Conservation (phyloP, 2,113 vertebrate genomes). For the Semicossyphus pulcher region DNA sequence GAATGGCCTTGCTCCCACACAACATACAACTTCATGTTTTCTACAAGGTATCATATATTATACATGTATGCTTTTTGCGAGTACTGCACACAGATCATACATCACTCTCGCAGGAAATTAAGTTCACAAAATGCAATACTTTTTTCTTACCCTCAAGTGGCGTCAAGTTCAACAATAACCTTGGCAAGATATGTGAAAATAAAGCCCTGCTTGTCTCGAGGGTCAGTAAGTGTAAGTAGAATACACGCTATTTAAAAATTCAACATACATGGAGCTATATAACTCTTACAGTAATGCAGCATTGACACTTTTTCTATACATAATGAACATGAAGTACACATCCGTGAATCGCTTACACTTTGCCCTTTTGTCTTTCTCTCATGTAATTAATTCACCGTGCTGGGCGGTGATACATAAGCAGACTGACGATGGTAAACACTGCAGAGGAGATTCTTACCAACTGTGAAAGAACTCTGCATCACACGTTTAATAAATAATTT, state of each 20-base stretch:
- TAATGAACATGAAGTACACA: background rate
- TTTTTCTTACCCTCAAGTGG: background rate
- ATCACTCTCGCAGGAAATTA: background rate
- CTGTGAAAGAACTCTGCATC: constrained; percentile 27
- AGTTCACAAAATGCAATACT: constrained; percentile 5
- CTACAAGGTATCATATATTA: background rate
- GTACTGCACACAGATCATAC: background rate
- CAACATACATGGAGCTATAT: background rate
- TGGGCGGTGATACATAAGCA: constrained; percentile 18
- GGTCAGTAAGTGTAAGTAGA: too few species aligned
- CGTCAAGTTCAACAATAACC: background rate
- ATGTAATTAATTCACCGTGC: constrained; percentile 30
- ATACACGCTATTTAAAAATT: too few species aligned
- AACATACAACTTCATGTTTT: background rate
- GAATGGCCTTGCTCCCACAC: background rate
- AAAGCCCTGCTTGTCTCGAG: too few species aligned
- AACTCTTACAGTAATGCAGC: background rate
- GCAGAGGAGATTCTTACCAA: constrained; percentile 18
- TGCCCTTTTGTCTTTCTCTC: constrained; percentile 17
- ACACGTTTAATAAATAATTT: constrained; percentile 39
- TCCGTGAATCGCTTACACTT: background rate
- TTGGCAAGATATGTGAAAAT: too few species aligned
- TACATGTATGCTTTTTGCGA: constrained; percentile 1
- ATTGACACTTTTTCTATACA: constrained; percentile 1
- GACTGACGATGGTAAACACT: constrained; percentile 11